Conservation (phyloP, 2,113 vertebrate genomes). For the Callocephalon fimbriatum region DNA sequence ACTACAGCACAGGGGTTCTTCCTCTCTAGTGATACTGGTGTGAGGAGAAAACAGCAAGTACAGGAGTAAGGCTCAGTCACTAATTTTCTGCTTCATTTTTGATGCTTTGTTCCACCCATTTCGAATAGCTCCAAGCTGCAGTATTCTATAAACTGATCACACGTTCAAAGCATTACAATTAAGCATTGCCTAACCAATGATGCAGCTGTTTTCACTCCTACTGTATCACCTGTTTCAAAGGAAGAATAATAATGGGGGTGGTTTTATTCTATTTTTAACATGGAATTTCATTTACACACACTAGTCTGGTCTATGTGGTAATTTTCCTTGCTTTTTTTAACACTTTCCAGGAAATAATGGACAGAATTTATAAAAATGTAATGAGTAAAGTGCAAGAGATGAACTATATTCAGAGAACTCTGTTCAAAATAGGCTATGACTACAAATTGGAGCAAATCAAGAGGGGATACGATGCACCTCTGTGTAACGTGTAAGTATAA, state of each 20-base stretch:
- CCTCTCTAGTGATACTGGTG: not conserved
- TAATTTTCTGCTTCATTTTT: not conserved
- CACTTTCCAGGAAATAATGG: constrained; percentile 92
- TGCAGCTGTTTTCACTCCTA: not conserved
- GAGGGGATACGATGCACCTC: constrained; percentile 92
- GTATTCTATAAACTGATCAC: not conserved
- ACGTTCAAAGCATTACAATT: not conserved
- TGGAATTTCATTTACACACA: not conserved
- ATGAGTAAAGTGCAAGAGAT: constrained; percentile 98
- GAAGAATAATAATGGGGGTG: not conserved
- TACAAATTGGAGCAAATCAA: constrained; percentile 96
- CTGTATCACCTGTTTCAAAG: not conserved
- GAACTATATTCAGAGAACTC: constrained; percentile 89
- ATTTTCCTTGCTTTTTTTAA: constrained; percentile 25
- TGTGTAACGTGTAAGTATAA: constrained; percentile 91
- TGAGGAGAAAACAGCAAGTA: not conserved
- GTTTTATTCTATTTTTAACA: not conserved
- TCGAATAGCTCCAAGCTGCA: not conserved
- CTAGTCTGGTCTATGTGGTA: not conserved
- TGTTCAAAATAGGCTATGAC: constrained; percentile 94
- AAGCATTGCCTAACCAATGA: not conserved
- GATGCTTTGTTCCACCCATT: not conserved
- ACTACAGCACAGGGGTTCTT: not conserved
- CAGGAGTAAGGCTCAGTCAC: not conserved
- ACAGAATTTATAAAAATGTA: constrained; percentile 97